A percentile compares a stretch with the other conserved stretches of the same genome.
phyloP scores from a whole-genome alignment of 2,888 invertebrate species.

The Trichopria drosophilae region DNA sequence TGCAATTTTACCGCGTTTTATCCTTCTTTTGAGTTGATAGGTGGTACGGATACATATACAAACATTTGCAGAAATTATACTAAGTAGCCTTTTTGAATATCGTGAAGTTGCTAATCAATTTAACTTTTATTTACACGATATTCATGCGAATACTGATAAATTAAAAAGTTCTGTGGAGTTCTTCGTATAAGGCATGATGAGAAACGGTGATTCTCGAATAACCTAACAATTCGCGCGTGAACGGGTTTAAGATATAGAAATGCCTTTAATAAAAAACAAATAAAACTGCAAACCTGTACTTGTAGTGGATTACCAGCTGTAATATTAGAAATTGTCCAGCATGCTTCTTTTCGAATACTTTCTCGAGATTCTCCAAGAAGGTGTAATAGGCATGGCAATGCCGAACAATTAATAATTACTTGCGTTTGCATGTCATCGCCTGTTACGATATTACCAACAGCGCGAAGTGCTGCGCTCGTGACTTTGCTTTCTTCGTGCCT shows the following conservation, averaged over 20 bases:
- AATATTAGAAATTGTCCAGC: conserved; percentile 96
- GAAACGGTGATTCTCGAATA: no score
- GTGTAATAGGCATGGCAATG: conserved; percentile 80
- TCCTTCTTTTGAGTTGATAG: no score
- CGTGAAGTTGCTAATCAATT: no score
- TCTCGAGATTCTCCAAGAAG: conserved; percentile 78
- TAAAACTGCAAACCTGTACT: conserved; percentile 71
- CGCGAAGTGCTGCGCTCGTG: conserved; percentile 87
- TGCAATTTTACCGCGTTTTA: no score
- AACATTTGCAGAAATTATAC: no score
- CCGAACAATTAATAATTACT: conserved; percentile 88
- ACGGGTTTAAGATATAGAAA: conserved; percentile 1
- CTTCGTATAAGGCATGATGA: no score
- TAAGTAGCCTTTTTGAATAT: no score
- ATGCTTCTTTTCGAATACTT: conserved; percentile 89
- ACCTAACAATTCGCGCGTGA: no score
- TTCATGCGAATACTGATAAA: no score
- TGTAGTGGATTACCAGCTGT: conserved; percentile 93
- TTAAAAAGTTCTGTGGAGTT: no score
- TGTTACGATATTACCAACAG: conserved; percentile 98
- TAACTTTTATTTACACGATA: no score
- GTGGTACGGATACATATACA: no score
- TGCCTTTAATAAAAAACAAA: background rate
- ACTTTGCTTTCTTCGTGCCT: conserved; percentile 84
- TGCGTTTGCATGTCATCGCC: conserved; percentile 97